Evolutionary conservation across 64 coral and sea anemone genomes (phyloP).

Genomic region (Anthopleura sola): DNA sequence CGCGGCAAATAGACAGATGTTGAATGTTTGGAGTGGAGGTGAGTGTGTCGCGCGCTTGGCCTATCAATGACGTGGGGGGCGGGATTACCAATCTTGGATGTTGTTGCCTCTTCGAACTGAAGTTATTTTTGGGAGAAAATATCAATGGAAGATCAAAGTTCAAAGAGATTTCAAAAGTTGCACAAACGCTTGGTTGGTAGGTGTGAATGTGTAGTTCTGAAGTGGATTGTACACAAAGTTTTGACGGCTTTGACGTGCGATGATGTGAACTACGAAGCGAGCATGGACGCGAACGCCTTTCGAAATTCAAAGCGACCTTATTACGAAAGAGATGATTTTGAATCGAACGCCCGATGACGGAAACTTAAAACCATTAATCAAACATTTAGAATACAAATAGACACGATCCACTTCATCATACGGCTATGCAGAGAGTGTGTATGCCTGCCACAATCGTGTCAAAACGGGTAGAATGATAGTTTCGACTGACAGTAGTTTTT

Average conservation of each 20-base stretch:
- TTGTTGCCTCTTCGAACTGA: not conserved
- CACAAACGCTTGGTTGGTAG: not conserved
- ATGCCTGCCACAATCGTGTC: not conserved
- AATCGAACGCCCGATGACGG: not conserved
- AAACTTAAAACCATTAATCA: conserved; percentile 6
- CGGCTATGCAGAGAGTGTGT: not conserved
- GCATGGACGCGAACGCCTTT: not conserved
- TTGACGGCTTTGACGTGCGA: not conserved
- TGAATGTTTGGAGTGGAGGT: not conserved
- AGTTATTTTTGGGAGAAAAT: not conserved
- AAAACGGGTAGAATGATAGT: not conserved
- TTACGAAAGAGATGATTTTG: not conserved
- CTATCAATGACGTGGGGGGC: not conserved
- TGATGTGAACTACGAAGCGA: not conserved
- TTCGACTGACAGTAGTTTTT: not conserved
- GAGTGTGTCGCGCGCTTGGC: not conserved
- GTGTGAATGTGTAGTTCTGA: not conserved
- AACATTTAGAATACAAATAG: not conserved
- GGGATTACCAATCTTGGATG: not conserved
- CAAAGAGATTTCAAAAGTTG: conserved; percentile 18
- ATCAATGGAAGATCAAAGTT: conserved; percentile 8
- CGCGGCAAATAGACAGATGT: not conserved
- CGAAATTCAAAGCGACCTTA: not conserved
- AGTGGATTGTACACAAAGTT: not conserved
- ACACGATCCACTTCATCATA: not conserved